Percentiles rank a stretch among this genome's conserved stretches.
These are phyloP conservation scores for Phocides pigmalion DNA, from an alignment of 1,140 invertebrate species.

Conservation along the genomic window DNA sequence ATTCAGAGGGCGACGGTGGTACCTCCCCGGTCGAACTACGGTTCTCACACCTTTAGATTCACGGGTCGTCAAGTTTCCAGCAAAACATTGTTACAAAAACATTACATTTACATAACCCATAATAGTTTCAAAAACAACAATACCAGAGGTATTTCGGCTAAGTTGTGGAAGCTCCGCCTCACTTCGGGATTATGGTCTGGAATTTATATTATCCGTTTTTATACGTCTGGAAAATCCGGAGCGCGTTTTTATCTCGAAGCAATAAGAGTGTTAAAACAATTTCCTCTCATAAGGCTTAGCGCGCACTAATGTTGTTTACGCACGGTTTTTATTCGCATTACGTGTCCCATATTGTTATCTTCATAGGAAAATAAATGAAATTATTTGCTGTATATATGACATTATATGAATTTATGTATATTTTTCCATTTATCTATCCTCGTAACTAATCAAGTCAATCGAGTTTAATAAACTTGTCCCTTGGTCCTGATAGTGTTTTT, in stretches of 20 bases:
- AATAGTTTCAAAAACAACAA: not conserved
- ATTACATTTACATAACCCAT: not conserved
- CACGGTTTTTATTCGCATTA: not conserved
- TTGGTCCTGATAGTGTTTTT: no score
- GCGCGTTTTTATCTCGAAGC: not conserved
- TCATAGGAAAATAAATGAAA: no score
- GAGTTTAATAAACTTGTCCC: no score
- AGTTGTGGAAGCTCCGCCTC: no score
- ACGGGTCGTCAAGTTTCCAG: not conserved
- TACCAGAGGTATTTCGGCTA: not conserved
- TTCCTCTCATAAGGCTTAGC: not conserved
- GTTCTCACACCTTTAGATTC: not conserved
- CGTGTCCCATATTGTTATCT: no score
- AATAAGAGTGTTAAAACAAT: not conserved
- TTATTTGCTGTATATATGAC: no score
- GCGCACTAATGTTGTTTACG: not conserved
- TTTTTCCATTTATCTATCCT: no score
- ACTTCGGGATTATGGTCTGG: not conserved
- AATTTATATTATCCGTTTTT: constrained; percentile 5
- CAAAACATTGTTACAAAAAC: not conserved
- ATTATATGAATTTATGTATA: no score
- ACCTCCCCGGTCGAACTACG: no score
- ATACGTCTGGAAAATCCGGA: not conserved
- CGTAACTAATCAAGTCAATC: no score
- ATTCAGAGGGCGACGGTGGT: no score